Conservation (phyloP, 2,113 vertebrate genomes). For the Ranitomeya imitator region DNA sequence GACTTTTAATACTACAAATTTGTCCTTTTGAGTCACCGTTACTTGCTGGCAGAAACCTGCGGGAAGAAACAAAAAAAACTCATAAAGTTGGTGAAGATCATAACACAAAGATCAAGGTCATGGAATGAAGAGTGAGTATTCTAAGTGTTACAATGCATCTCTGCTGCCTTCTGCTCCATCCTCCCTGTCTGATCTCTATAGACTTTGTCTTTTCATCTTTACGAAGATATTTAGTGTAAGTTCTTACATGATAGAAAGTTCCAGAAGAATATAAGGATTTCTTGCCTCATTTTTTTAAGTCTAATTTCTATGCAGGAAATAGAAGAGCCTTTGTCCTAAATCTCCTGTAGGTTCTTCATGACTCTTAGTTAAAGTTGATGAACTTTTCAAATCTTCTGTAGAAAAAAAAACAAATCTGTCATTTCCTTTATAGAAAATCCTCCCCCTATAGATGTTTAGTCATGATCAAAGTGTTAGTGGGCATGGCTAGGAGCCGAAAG, state of each 20-base stretch:
- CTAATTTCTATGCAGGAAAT: not conserved
- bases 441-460: not conserved
- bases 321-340: not conserved
- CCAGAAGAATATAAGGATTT: not conserved
- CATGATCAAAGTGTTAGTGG: not conserved
- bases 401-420: not conserved
- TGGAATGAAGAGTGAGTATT: not conserved
- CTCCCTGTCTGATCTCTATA: not conserved
- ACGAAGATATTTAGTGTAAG: not conserved
- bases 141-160: not conserved
- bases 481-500: not conserved
- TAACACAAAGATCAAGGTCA: no score
- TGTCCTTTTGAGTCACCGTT: not conserved
- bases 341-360: not conserved
- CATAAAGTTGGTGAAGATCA: not conserved
- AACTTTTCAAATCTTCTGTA: not conserved
- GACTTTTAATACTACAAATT: not conserved
- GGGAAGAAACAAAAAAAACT: not conserved
- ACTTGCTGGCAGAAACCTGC: not conserved
- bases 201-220: not conserved
- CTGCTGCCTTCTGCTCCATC: not conserved
- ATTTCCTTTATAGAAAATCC: not conserved
- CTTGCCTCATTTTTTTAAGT: not conserved
- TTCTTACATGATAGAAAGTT: conserved; percentile 4
- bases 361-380: not conserved